Base-by-base conservation (phyloP, 2,797 vertebrate species). In the Crenuchus spilurus region DNA sequence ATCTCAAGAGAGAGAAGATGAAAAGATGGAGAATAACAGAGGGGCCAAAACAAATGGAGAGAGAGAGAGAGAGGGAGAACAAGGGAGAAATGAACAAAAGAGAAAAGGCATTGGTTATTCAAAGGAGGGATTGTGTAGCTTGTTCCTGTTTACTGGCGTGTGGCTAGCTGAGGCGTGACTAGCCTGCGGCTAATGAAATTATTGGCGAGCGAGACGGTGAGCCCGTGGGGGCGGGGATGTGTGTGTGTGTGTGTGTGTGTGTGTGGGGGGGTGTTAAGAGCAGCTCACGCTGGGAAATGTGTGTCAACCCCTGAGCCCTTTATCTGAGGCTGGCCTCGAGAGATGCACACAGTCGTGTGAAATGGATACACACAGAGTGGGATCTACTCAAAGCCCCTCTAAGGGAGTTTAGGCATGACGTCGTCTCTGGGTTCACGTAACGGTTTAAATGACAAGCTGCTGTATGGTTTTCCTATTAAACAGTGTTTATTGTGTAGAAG, bases 101-200 rank as follows among this genome's bases (percentile, higher is more conserved):
- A 11, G 60, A 46, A 65, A 26, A 81, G 70, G 22, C 16, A 3
- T 16, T 55, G n/a, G 1, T 31, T 78, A 54, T 63, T 14, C 30
- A 74, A 52, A 2, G 39, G 26, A 42, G 33, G 33, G 1, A 35
- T 20, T 55, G 31, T 31, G 46, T 22, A 31, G n/a, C 35, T 70
- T 64, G 31, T 37, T 70, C 33, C n/a, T 8, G 11, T 35, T 77
- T 70, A 63, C 81, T 84, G 81, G 77, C 69, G 65, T 80, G 72
- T 75, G 76, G 63, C 82, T 80, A 79, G 82, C 77, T 70, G 77
- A 87, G 82, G 86, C 30, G 24, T 82, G 82, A 85, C 79, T 79
- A 48, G 71, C 72, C 77, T 79, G 77, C 63, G 78, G 82, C 86
- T 88, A 90, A 88, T 89, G 75, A 87, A 84, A 89, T 89, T 86